These are phyloP conservation scores for Folsomia candida DNA, from an alignment of 2,888 invertebrate genomes.

Conservation along the genomic window DNA sequence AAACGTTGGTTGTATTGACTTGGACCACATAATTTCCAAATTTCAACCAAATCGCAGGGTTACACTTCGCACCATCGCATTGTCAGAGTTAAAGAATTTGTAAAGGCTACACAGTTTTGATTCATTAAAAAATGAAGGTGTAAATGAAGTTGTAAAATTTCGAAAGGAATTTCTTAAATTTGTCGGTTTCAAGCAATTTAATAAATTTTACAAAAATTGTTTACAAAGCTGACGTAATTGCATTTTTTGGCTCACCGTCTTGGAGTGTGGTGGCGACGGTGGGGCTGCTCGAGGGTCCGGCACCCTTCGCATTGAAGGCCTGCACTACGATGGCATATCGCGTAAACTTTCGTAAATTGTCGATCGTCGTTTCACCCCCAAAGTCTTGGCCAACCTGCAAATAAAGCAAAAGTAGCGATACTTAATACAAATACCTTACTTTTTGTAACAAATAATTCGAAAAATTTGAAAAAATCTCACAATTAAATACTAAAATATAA, in stretches of 20 bases:
- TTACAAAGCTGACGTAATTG: no score
- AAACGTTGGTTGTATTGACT: no score
- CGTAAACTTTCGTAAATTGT: constrained; percentile 52
- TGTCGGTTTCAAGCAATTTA: neutral
- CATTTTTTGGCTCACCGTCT: constrained; percentile 50
- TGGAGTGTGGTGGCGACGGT: constrained; percentile 51
- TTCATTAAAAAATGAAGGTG: no score
- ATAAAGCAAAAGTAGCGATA: no score
- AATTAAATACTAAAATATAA: no score
- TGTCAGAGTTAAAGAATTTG: no score
- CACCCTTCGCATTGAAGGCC: constrained; percentile 53
- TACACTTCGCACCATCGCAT: no score
- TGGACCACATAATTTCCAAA: no score
- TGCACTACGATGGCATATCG: constrained; percentile 53
- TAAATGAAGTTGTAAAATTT: neutral
- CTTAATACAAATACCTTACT: no score
- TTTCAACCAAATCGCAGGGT: no score
- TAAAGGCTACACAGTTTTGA: no score
- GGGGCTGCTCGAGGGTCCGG: constrained; percentile 51
- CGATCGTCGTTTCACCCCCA: constrained; percentile 40
- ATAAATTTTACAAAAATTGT: neutral
- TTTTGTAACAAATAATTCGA: no score
- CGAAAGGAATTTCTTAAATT: neutral
- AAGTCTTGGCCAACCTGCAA: constrained; percentile 46
- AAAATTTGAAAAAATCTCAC: constrained; percentile 5